Base-by-base conservation (phyloP, 2,888 invertebrate genomes). In the Cheilosia pagana region DNA sequence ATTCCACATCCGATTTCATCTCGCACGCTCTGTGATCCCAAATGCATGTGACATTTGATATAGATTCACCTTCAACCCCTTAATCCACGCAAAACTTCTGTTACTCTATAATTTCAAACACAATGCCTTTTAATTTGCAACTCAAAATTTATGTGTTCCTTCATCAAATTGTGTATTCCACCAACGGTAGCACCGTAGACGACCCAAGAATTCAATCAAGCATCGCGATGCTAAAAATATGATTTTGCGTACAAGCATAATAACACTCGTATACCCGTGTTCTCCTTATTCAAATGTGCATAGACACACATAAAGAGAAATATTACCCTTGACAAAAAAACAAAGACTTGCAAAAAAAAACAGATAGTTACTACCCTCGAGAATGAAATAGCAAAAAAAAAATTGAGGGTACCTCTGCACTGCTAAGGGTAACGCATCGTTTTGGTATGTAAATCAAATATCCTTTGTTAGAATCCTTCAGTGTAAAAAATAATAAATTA, bases 371-470 rank as follows among this genome's bases (percentile, higher is more conserved):
- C 79, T 71, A 82, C 86, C 79, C 86, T 50, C 57, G 60, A 65
- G 45, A 35, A 55, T 55, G 57, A 43, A 67, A 43, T 55, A 28
- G 71, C 70, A 76, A 76, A 28, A 70, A 81, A 85, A 81, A 71
- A 67, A 59, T 62, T 48, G 50, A 79, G 76, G 82, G 81, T 81
- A 78, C 78, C 76, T 74, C 48, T 55, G 23, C 68, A 23, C 63
- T n/a, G n/a, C n/a, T 57, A 87, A 88, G 88, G 88, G 88, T 87
- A 89, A 87, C 88, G 87, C 88, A 89, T 88, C 90, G 89, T 91
- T 91, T 90, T 90, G 92, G 92, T 91, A 91, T 91, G 91, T 91
- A 91, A 91, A 91, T 91, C 91, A 91, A 91, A 88, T 86, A 86
- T 87, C 90, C 89, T 89, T 89, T 90, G 91, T 91, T 91, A 78